Evolutionary conservation across 2,113 vertebrate species (phyloP).

Genomic region (Albula glossodonta): DNA sequence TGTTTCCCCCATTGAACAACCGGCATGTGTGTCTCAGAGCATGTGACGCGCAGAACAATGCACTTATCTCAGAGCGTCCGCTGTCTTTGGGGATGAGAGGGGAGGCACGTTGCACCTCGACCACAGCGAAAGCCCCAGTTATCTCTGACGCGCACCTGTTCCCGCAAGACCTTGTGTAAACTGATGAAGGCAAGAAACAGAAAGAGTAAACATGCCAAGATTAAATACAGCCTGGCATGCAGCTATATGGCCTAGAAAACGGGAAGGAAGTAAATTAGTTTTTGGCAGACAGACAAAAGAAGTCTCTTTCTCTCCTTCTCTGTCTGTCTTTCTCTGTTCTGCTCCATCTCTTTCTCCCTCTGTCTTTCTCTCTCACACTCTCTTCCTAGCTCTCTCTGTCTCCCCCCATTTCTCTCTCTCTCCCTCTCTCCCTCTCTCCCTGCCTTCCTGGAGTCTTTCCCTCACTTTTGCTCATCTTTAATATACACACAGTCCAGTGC

Average conservation of each 20-base stretch:
- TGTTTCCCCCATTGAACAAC: background rate
- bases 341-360: slow-evolving; percentile 8
- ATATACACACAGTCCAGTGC: slow-evolving; percentile 64
- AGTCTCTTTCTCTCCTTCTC: slow-evolving; percentile 12
- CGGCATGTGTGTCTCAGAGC: background rate
- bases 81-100: background rate
- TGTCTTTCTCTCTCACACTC: slow-evolving; percentile 23
- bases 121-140: background rate
- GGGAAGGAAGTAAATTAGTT: slow-evolving; percentile 25
- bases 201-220: background rate
- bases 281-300: slow-evolving; percentile 10
- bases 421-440: slow-evolving; percentile 28
- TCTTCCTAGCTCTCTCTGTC: slow-evolving; percentile 24
- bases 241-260: slow-evolving; percentile 40
- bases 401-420: slow-evolving; percentile 22
- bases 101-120: background rate
- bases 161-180: background rate
- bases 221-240: slow-evolving; percentile 12
- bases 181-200: background rate
- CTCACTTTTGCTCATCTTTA: slow-evolving; percentile 42
- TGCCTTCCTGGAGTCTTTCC: slow-evolving; percentile 6
- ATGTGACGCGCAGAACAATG: background rate
- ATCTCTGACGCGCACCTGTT: slow-evolving; percentile 1
- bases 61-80: background rate
- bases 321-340: slow-evolving; percentile 8